Evolutionary conservation across 2,888 invertebrate species (phyloP), one percentile per base, ranked within the genome.

Genomic region (Gastracanthus pulcherrimus): DNA sequence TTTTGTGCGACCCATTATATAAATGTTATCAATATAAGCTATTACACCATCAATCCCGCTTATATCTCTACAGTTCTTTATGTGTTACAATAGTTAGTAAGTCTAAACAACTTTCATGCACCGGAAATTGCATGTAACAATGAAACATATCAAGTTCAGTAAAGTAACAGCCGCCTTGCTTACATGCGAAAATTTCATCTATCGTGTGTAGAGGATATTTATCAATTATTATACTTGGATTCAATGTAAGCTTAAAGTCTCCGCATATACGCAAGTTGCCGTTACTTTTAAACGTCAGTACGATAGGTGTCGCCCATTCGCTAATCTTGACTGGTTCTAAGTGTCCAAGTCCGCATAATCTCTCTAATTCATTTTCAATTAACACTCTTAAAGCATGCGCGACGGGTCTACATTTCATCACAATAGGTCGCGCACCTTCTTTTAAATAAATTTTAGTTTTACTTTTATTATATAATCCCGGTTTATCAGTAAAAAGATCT

Each of bases 1-100:
- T 1, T 55, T 6, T 23, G 55, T 55, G n/a, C 11, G 5, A 4
- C 5, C 26, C 19, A 4, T 26, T 5, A 55, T 23, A 26, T 55
- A 55, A 9, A 55, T 55, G 11, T 26, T 55, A 6, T 55, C 55
- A 3, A 55, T 19, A 26, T 55, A 55, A 4, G 55, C 55, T 0
- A 82, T 80, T 1, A 83, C 83, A 26, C 83, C 82, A 11, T 74
- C 55, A 16, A 87, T 78, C 29, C 83, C 86, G 31, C 51, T 55
- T 19, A 70, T 80, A 84, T 19, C 71, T n/a, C 5, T 19, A 55
- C 19, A 55, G 9, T 11, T 23, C 55, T 26, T 26, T 55, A 26
- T 26, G n/a, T 23, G 55, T 55, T 26, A 55, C 26, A 9, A 55
- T 23, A 3, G 26, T 55, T 3, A 55, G 55, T 7, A 23, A 55